Evolutionary conservation across 2,888 invertebrate genomes (phyloP), one percentile per base, ranked within the genome.

Genomic region (Calliphora vomitoria): DNA sequence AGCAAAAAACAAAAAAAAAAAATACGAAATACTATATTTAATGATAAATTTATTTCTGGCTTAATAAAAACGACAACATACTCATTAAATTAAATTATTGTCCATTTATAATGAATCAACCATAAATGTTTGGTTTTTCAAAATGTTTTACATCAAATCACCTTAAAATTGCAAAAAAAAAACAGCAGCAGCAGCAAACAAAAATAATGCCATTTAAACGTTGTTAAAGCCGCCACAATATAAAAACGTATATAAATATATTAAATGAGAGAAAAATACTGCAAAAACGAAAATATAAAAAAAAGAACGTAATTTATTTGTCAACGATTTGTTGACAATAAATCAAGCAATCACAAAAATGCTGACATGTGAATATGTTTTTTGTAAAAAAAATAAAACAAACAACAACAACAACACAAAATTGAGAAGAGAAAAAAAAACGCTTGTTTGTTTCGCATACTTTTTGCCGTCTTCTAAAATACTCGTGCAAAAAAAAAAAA

Each of bases 281-380:
- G 64, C 76, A 71, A 76, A 66, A 47, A 85, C 71, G 44, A 58
- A 68, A n/a, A n/a, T n/a, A n/a, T n/a, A n/a, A 78, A 84, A 83
- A 75, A 85, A 83, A 69, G 80, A 86, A 89, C 79, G 88, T 88
- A 88, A 90, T 90, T 90, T 90, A 90, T 90, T 89, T 87, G 87
- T 85, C 89, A 90, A 87, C 92, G 90, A 91, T 91, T 92, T 92
- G 90, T 90, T 90, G 90, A 90, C 91, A 90, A 92, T 92, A 92
- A 92, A 92, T 92, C 92, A 92, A 91, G 90, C 92, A 92, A 92
- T 92, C 92, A 92, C 92, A 92, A 92, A 92, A 92, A 92, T 92
- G 92, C 90, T 92, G 92, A 86, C 82, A 86, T 89, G 87, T 78
- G 83, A 86, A 86, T 81, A 82, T 87, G 71, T 20, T 75, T 68